phyloP scores from a whole-genome alignment of 2,797 vertebrate species.

The Pantherophis vulpinus region DNA sequence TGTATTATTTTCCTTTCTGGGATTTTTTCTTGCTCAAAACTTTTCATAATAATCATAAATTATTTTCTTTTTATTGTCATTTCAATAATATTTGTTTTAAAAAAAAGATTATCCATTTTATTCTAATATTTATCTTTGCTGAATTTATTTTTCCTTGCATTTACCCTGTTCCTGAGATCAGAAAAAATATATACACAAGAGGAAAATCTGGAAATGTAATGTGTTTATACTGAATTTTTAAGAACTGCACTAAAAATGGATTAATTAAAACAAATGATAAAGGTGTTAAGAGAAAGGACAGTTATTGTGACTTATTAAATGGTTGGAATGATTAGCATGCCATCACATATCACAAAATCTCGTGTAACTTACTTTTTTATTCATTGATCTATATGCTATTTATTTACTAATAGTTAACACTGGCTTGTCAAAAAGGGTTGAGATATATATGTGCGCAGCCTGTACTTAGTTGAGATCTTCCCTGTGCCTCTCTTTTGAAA shows the following conservation, averaged over 20 bases:
- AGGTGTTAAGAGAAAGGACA: too few species aligned
- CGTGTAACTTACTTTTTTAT: background rate
- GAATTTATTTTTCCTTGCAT: background rate
- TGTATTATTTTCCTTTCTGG: too few species aligned
- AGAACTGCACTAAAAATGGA: background rate
- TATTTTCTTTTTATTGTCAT: too few species aligned
- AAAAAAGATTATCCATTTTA: background rate
- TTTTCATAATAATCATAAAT: too few species aligned
- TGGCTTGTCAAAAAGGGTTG: background rate
- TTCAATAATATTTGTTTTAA: background rate
- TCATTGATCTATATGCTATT: background rate
- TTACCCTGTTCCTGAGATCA: background rate
- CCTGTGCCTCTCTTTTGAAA: constrained; percentile 18
- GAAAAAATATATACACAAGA: background rate
- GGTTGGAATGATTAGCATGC: background rate
- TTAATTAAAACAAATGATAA: background rate
- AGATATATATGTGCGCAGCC: background rate
- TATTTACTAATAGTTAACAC: background rate
- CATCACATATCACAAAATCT: background rate
- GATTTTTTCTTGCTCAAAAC: too few species aligned
- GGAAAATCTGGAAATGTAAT: background rate
- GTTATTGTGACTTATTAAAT: background rate
- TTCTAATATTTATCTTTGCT: background rate
- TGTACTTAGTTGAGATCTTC: background rate
- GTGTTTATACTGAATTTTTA: background rate